Evolutionary conservation across 2,113 vertebrate genomes (phyloP).

Genomic region (Laticauda colubrina): DNA sequence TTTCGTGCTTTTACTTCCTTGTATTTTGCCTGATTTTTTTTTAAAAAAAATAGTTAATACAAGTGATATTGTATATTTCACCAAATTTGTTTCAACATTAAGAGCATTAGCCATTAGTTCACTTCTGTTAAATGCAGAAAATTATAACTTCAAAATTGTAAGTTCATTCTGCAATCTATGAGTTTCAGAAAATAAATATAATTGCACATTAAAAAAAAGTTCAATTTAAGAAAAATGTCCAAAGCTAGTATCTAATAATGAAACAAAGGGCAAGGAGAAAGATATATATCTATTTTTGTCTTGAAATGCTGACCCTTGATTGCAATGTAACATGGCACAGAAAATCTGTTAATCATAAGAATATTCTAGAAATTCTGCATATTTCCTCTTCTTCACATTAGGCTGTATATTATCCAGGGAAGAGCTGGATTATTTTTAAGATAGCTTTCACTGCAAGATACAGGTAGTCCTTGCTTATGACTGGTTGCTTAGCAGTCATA

Average conservation of each 20-base stretch:
- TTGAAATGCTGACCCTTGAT: neutral
- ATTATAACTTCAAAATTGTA: neutral
- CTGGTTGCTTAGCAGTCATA: neutral
- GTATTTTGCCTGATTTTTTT: slow-evolving; percentile 66
- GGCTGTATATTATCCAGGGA: neutral
- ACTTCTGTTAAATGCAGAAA: neutral
- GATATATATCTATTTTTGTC: neutral
- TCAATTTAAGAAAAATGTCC: neutral
- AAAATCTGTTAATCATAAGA: neutral
- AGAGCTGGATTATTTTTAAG: neutral
- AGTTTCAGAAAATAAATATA: neutral
- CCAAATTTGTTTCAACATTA: slow-evolving; percentile 8
- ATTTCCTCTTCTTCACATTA: neutral
- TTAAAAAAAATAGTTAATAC: neutral
- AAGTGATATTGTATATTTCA: neutral
- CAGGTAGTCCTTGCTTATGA: neutral
- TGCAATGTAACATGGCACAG: neutral
- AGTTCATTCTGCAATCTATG: neutral
- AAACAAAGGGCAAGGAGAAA: neutral
- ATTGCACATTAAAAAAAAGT: neutral
- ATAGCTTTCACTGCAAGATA: neutral
- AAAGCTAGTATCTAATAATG: neutral
- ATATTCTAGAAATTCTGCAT: neutral
- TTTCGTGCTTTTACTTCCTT: slow-evolving; percentile 78
- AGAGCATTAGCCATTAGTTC: neutral